Conservation (phyloP, 2,797 vertebrate species). For the Sphaeramia orbicularis region DNA sequence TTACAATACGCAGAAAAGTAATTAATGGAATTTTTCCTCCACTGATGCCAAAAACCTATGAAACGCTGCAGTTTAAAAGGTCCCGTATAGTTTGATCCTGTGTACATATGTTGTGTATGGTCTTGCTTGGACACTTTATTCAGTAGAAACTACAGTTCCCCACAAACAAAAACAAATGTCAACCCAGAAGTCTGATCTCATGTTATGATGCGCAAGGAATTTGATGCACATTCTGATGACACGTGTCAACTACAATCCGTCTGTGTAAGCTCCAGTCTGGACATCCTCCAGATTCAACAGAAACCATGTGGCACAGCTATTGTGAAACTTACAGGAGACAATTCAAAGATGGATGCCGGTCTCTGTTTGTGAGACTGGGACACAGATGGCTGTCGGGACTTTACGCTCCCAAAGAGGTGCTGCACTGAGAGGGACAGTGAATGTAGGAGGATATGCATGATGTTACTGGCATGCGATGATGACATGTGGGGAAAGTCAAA, state of each 20-base stretch:
- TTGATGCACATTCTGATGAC: constrained; percentile 17
- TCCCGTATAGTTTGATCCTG: background rate
- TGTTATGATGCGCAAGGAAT: constrained; percentile 20
- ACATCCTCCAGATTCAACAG: constrained; percentile 22
- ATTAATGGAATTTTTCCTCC: too few species aligned
- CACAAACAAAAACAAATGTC: constrained; percentile 12
- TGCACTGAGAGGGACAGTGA: background rate
- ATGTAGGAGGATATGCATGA: constrained; percentile 25
- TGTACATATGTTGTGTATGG: too few species aligned
- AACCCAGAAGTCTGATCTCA: constrained; percentile 20
- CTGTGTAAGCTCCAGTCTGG: constrained; percentile 15
- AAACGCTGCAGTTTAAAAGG: too few species aligned
- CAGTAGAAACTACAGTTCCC: constrained; percentile 9
- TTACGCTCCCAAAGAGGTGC: constrained; percentile 6
- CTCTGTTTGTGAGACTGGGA: background rate
- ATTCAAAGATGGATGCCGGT: background rate
- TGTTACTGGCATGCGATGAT: constrained; percentile 25
- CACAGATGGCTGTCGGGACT: background rate
- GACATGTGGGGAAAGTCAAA: constrained; percentile 22
- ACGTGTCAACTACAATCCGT: constrained; percentile 20
- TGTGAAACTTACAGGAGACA: background rate
- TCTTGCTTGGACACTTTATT: too few species aligned
- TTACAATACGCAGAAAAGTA: too few species aligned
- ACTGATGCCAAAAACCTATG: too few species aligned
- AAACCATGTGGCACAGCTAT: constrained; percentile 8